Base-by-base conservation (phyloP, 2,888 invertebrate genomes). In the Tinea pellionella region DNA sequence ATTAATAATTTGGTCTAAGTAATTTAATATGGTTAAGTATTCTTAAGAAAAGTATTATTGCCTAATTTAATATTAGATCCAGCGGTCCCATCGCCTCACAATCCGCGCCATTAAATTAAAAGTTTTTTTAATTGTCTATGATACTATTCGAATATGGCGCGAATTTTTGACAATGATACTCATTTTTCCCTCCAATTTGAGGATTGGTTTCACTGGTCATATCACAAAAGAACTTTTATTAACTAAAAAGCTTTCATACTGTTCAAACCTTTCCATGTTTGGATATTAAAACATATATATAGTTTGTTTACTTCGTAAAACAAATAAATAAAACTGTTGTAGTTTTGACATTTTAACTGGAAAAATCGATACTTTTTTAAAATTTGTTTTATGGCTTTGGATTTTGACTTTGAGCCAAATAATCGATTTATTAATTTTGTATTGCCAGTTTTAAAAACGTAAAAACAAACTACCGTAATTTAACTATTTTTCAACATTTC, bases 1-100 rank as follows among this genome's bases (percentile, higher is more conserved):
- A 75, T 85, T 56, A 80, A 85, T 84, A 86, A 81, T 87, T 87
- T 87, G 87, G 87, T 87, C 87, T 87, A 86, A 78, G 83, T 86
- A 78, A 72, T 24, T 24, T 24, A 75, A 56, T 19, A 57, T 57
- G 43, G 83, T 83, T 86, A 85, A 82, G 87, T 86, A 86, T 76
- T 63, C 80, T 82, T 81, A 86, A 59, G 2, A 47, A 42, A 47
- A 41, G 42, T 18, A 72, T 85, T 87, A 86, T 86, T 85, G 83
- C 82, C 81, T 85, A 61, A 47, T 15, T 47, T 47, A 59, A 41
- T 56, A 75, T 77, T 75, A 19, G 77, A 73, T 78, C 81, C 83
- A 80, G 80, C 72, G 76, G 70, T 76, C 15, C 13, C 15, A 47
- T 9, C 2, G 13, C 2, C 12, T 47, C 15, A 13, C 41, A n/a